phyloP scores from a whole-genome alignment of 2,113 vertebrate species.

The Peromyscus polionotus region DNA sequence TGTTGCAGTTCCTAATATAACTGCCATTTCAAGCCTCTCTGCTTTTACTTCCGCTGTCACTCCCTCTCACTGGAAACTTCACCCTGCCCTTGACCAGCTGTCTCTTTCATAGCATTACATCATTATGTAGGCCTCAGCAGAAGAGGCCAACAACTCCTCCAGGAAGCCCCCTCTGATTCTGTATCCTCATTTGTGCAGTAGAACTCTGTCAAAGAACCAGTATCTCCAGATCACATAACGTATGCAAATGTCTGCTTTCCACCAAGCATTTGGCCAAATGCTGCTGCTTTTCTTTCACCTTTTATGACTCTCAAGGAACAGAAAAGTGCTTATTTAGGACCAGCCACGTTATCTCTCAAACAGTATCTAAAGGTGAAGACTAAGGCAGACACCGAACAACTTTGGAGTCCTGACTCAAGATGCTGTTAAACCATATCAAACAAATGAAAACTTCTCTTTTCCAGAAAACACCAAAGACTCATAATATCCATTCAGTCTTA shows the following conservation, averaged over 20 bases:
- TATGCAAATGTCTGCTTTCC: neutral
- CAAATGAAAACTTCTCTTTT: neutral
- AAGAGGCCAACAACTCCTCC: neutral
- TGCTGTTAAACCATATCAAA: neutral
- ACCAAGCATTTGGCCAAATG: neutral
- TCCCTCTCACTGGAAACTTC: neutral
- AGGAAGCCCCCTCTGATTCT: conserved; percentile 2
- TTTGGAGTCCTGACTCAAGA: conserved; percentile 14
- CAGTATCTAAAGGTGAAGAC: conserved; percentile 10
- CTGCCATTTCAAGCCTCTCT: neutral
- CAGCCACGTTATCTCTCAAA: neutral
- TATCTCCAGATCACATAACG: neutral
- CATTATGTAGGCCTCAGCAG: conserved; percentile 20
- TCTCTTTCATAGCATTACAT: neutral
- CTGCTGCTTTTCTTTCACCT: neutral
- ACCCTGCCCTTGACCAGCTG: neutral
- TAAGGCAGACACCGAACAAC: neutral
- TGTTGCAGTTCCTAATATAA: neutral
- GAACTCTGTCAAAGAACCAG: neutral
- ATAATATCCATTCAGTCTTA: neutral
- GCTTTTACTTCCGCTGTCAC: neutral
- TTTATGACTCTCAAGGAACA: neutral
- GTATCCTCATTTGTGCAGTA: neutral
- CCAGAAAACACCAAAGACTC: conserved; percentile 15
- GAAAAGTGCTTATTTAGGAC: conserved; percentile 20